phyloP scores from a whole-genome alignment of 2,888 invertebrate genomes.

The Gari tellinella region DNA sequence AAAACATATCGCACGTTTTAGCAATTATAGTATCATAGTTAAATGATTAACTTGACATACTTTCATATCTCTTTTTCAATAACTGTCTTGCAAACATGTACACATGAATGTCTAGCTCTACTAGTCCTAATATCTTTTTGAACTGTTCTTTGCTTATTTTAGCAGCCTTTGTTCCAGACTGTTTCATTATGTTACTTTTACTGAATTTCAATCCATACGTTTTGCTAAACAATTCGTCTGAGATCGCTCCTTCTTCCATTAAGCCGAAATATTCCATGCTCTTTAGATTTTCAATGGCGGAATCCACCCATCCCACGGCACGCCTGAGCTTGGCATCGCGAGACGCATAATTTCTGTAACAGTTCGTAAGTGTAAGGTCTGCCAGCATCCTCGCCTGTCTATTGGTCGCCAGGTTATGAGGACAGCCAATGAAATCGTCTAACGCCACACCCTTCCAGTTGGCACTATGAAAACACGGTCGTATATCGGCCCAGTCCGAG shows the following conservation, averaged over 20 bases:
- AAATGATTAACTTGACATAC: too few species aligned
- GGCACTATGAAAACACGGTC: conserved; percentile 9
- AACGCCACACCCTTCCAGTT: conserved; percentile 22
- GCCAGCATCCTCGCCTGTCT: conserved; percentile 25
- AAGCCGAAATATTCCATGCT: conserved; percentile 25
- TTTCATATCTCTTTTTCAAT: not conserved
- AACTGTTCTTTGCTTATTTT: conserved; percentile 23
- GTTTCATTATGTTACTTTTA: too few species aligned
- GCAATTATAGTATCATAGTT: too few species aligned
- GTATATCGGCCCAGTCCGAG: conserved; percentile 8
- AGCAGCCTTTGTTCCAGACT: not conserved
- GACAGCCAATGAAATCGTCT: conserved; percentile 17
- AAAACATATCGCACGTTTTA: too few species aligned
- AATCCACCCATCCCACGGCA: conserved; percentile 16
- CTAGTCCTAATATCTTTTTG: conserved; percentile 9
- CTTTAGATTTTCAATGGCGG: conserved; percentile 23
- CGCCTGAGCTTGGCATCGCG: not conserved
- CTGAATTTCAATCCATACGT: not conserved
- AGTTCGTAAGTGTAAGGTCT: conserved; percentile 11
- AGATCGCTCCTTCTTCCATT: conserved; percentile 10
- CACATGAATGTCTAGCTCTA: conserved; percentile 27
- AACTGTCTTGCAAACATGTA: conserved; percentile 26
- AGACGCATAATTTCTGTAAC: conserved; percentile 10
- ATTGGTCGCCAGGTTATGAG: conserved; percentile 24
- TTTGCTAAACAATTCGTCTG: conserved; percentile 15